These are phyloP conservation scores for Diabrotica virgifera DNA, from an alignment of 1,140 invertebrate genomes.

Conservation along the genomic window DNA sequence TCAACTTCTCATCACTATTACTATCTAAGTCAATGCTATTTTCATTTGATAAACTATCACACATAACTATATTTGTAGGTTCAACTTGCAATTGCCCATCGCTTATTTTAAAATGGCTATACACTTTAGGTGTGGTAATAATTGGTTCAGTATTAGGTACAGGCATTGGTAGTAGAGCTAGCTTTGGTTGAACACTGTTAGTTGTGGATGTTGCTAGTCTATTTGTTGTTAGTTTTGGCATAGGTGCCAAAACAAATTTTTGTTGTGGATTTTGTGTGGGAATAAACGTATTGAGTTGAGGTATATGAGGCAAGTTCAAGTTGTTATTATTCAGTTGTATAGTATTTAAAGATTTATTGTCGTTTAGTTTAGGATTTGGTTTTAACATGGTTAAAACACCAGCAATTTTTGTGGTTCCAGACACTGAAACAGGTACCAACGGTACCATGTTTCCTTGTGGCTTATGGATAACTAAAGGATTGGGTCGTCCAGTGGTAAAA, in stretches of 20 bases:
- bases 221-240: slow-evolving; percentile 54
- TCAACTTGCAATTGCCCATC: slow-evolving; percentile 54
- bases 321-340: slow-evolving; percentile 12
- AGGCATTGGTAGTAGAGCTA: slow-evolving; percentile 53
- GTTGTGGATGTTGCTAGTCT: slow-evolving; percentile 48
- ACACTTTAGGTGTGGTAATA: slow-evolving; percentile 50
- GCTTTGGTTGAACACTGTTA: slow-evolving; percentile 48
- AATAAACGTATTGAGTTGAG: slow-evolving; percentile 9
- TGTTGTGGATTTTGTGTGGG: slow-evolving; percentile 26
- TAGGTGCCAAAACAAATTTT: slow-evolving; percentile 47
- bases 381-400: slow-evolving; percentile 44
- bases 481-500: slow-evolving; percentile 33
- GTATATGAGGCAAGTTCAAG: slow-evolving; percentile 1
- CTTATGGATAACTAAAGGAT: slow-evolving; percentile 39
- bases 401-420: slow-evolving; percentile 30
- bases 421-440: slow-evolving; percentile 20
- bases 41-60: slow-evolving; percentile 28
- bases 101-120: slow-evolving; percentile 55
- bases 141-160: slow-evolving; percentile 43
- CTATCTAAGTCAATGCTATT: slow-evolving; percentile 22
- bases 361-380: slow-evolving; percentile 32
- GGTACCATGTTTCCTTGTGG: slow-evolving; percentile 32
- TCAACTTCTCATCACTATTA: slow-evolving; percentile 23
- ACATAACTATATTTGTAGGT: slow-evolving; percentile 52
- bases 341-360: slow-evolving; percentile 15